These are phyloP conservation scores for Phengaris alcon DNA, from an alignment of 2,888 invertebrate species.

Conservation along the genomic window DNA sequence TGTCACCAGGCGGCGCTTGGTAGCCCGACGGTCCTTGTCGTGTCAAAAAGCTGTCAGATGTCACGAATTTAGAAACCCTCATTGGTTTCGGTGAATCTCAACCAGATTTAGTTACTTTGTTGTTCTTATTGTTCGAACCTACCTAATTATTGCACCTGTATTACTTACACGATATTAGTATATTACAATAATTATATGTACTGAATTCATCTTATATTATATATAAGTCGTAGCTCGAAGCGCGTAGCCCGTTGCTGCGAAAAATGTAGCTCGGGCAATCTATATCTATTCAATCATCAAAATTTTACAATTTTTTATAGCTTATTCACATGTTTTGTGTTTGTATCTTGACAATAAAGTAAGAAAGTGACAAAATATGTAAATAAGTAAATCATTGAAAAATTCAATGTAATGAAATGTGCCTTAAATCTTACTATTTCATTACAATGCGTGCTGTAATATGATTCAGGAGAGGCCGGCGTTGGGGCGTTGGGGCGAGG, in stretches of 20 bases:
- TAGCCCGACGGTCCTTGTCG: too few species aligned
- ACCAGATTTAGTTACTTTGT: background rate
- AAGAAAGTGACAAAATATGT: background rate
- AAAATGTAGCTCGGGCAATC: background rate
- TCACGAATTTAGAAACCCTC: too few species aligned
- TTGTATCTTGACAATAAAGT: background rate
- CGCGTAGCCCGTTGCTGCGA: background rate
- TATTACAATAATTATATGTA: background rate
- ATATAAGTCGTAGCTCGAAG: background rate
- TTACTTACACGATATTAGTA: too few species aligned
- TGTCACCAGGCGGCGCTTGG: too few species aligned
- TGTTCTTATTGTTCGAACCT: background rate
- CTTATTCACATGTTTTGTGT: too few species aligned
- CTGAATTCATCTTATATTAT: background rate
- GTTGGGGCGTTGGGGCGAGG: slow-evolving; percentile 12
- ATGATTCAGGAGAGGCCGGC: background rate
- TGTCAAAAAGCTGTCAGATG: too few species aligned
- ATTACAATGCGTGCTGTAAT: background rate
- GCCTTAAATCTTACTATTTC: background rate
- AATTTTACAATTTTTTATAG: too few species aligned
- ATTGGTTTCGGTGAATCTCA: background rate
- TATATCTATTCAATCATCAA: too few species aligned
- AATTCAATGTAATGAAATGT: background rate
- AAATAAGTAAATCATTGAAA: too few species aligned
- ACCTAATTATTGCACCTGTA: background rate